These are phyloP conservation scores for Tillus elongatus DNA, from an alignment of 2,888 invertebrate genomes.

Conservation along the genomic window DNA sequence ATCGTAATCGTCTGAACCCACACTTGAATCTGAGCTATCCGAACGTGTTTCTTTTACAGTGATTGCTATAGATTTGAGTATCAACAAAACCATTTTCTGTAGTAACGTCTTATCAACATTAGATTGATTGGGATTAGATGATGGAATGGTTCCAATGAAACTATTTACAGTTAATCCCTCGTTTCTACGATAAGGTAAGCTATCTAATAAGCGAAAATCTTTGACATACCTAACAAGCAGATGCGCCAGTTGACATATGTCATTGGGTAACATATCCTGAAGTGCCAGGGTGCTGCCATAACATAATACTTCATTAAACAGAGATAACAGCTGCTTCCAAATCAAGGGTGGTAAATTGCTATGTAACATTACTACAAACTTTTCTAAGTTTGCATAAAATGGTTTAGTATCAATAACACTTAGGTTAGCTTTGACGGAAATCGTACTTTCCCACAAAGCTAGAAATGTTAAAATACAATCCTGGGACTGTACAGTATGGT, in stretches of 20 bases:
- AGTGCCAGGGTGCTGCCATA: slow-evolving; percentile 84
- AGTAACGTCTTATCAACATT: slow-evolving; percentile 66
- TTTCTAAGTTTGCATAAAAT: slow-evolving; percentile 76
- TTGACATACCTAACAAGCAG: slow-evolving; percentile 78
- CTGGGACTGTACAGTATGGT: slow-evolving; percentile 54
- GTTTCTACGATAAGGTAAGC: slow-evolving; percentile 36
- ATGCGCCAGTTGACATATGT: slow-evolving; percentile 79
- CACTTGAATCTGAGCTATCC: slow-evolving; percentile 72
- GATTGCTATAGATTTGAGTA: slow-evolving; percentile 80
- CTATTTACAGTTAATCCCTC: slow-evolving; percentile 40
- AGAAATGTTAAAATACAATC: slow-evolving; percentile 73
- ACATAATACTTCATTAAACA: slow-evolving; percentile 84
- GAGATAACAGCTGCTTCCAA: slow-evolving; percentile 74
- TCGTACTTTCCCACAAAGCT: slow-evolving; percentile 80
- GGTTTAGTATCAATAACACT: slow-evolving; percentile 83
- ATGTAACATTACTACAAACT: slow-evolving; percentile 61
- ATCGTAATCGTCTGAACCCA: slow-evolving; percentile 76
- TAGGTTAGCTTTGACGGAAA: slow-evolving; percentile 82
- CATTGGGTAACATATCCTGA: slow-evolving; percentile 80
- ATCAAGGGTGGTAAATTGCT: slow-evolving; percentile 69
- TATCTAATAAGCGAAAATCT: slow-evolving; percentile 66
- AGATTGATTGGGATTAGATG: slow-evolving; percentile 31
- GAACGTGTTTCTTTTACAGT: slow-evolving; percentile 84
- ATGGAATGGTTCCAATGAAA: slow-evolving; percentile 39
- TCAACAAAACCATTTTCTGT: slow-evolving; percentile 78